Base-by-base conservation (phyloP, 2,113 vertebrate species). In the Eptesicus fuscus region DNA sequence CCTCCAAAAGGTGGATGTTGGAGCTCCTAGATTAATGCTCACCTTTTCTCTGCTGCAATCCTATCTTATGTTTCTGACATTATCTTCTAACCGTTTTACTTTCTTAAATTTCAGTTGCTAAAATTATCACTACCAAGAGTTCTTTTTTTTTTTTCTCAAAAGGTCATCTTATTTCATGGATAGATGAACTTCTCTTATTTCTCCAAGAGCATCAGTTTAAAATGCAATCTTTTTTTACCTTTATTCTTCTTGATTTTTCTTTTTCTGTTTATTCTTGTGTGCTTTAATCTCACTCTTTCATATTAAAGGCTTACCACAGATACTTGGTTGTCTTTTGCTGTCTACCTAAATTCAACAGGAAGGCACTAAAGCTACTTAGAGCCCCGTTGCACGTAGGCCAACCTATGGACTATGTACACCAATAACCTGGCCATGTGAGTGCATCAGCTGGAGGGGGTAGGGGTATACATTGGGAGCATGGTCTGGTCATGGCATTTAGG, bases 41-140 rank as follows among this genome's bases (percentile, higher is more conserved):
- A 67, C 25, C 0, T 65, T 83, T 76, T 89, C 69, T 78, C 30
- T 51, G 3, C 12, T 67, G 28, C 13, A 59, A 2, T 53, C 30
- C n/a, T 70, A 13, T 3, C 32, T 9, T 65, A 32, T 3, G 7
- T 25, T 70, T 56, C 79, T 40, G 11, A 93, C 35, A 87, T 65
- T 65, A 63, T 90, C 63, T 86, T 77, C 80, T 35, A 88, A 77
- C 5, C 9, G n/a, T 37, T 73, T 51, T 49, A 67, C 17, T 59
- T 83, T 67, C 77, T 82, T 70, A 76, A 92, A 93, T 77, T n/a
- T 90, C 35, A 93, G 22, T 83, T 80, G 73, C 51, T 76, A 83
- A 93, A 85, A 87, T 76, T 63, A 49, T 70, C 7, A 7, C 70
- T 90, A 51, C 7, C n/a, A 80, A 77, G 17, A 28, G 2, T n/a